These are phyloP conservation scores for Muschampia plurimacula DNA, from an alignment of 2,888 invertebrate genomes.

Conservation along the genomic window DNA sequence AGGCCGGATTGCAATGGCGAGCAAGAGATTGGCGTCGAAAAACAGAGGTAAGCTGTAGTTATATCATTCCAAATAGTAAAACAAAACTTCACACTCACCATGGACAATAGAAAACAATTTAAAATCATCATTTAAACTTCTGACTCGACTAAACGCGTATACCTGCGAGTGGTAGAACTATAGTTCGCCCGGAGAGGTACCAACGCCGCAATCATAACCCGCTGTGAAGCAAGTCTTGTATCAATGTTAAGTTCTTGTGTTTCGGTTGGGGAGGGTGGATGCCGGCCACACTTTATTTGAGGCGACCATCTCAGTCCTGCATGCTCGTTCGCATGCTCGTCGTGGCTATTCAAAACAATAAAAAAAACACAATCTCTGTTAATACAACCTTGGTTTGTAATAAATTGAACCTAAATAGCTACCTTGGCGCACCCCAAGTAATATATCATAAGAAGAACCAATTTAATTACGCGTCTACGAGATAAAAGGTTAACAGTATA, in stretches of 20 bases:
- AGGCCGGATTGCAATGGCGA: conserved; percentile 81
- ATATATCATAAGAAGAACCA: conserved; percentile 41
- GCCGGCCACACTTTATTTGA: too few relatives aligned
- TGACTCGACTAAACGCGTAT: too few relatives aligned
- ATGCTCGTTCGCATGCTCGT: too few relatives aligned
- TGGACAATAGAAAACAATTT: neutral
- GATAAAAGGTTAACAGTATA: conserved; percentile 47
- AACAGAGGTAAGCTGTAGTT: conserved; percentile 79
- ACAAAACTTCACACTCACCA: neutral
- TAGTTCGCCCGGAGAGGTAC: too few relatives aligned
- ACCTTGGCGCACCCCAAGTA: conserved; percentile 45
- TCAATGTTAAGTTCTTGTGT: too few relatives aligned
- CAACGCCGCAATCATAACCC: too few relatives aligned
- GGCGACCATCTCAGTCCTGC: too few relatives aligned
- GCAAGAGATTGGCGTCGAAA: conserved; percentile 87
- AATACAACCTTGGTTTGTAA: conserved; percentile 4
- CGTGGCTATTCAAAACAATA: too few relatives aligned
- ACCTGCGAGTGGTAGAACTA: too few relatives aligned
- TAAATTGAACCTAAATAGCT: conserved; percentile 42
- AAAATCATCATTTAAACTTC: too few relatives aligned
- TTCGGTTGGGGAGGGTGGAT: too few relatives aligned
- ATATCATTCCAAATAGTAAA: neutral
- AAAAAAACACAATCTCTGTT: neutral
- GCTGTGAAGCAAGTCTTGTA: too few relatives aligned
- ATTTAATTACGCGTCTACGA: conserved; percentile 44